Percentiles rank a stretch among this genome's conserved stretches.
Evolutionary conservation across 2,888 invertebrate genomes (phyloP).

Genomic region (Athalia rosae): DNA sequence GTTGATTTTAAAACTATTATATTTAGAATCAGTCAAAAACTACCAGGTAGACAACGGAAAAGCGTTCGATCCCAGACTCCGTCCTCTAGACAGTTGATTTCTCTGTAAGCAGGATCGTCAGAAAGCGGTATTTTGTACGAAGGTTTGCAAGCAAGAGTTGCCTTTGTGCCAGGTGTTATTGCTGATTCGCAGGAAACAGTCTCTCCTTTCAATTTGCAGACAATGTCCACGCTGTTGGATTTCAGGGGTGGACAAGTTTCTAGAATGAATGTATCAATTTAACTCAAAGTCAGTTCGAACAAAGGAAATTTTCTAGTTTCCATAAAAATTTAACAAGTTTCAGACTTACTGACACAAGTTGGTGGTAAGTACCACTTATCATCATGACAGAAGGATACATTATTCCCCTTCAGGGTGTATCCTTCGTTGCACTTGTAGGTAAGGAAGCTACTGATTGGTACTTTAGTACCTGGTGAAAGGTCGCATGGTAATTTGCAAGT

Average conservation of each 20-base stretch:
- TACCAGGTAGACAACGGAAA: constrained; percentile 60
- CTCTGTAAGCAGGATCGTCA: constrained; percentile 60
- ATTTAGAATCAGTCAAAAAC: background rate
- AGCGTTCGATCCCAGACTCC: constrained; percentile 58
- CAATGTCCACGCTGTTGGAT: constrained; percentile 57
- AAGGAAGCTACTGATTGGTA: constrained; percentile 58
- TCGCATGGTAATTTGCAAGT: constrained; percentile 57
- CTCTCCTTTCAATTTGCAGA: constrained; percentile 54
- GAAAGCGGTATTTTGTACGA: constrained; percentile 58
- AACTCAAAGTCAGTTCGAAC: background rate
- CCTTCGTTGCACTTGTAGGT: constrained; percentile 60
- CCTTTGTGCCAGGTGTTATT: constrained; percentile 58
- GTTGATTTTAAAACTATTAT: background rate
- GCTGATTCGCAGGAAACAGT: constrained; percentile 56
- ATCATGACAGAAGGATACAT: constrained; percentile 56
- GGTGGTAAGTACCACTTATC: constrained; percentile 57
- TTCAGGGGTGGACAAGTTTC: constrained; percentile 56
- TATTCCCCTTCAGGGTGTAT: constrained; percentile 58
- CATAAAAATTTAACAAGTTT: background rate
- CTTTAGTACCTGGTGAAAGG: constrained; percentile 56
- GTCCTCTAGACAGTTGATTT: constrained; percentile 55
- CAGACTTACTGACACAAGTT: constrained; percentile 55
- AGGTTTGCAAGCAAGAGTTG: constrained; percentile 59
- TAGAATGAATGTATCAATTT: constrained; percentile 22
- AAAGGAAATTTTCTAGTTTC: background rate